Conservation (phyloP, 2,888 invertebrate species). For the Sceliomorpha sp. region DNA sequence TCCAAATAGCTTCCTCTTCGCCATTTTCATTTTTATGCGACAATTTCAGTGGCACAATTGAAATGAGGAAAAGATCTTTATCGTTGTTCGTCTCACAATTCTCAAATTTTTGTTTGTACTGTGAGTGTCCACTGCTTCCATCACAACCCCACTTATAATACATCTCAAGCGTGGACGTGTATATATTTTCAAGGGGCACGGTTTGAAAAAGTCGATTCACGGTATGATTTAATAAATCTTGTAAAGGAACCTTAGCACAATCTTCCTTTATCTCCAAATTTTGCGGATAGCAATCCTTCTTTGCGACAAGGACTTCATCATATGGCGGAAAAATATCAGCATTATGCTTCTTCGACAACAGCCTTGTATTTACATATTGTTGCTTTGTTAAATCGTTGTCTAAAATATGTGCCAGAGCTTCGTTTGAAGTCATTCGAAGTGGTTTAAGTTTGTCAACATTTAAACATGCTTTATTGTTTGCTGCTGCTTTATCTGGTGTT, state of each 20-base stretch:
- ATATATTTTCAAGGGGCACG: not conserved
- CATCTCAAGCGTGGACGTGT: conserved; percentile 6
- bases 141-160: conserved; percentile 28
- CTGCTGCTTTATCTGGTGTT: not conserved
- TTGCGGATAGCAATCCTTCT: conserved; percentile 15
- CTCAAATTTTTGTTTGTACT: not conserved
- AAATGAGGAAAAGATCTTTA: conserved; percentile 14
- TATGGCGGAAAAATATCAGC: conserved; percentile 30
- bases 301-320: conserved; percentile 10
- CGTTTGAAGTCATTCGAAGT: conserved; percentile 1
- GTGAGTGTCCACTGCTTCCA: conserved; percentile 9
- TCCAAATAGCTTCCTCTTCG: conserved; percentile 11
- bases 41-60: conserved; percentile 21
- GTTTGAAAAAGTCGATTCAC: conserved; percentile 11
- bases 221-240: conserved; percentile 15
- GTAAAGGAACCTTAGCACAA: conserved; percentile 7
- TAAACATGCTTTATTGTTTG: too few species aligned
- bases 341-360: conserved; percentile 12
- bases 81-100: too few species aligned
- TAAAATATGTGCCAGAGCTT: conserved; percentile 13
- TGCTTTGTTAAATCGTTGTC: conserved; percentile 16
- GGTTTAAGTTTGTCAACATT: too few species aligned
- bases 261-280: conserved; percentile 20
- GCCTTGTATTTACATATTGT: conserved; percentile 11
- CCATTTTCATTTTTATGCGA: not conserved